A percentile compares a stretch with the other conserved stretches of the same genome.
These are phyloP conservation scores for Amaurobius ferox DNA, from an alignment of 2,888 invertebrate species.

Conservation along the genomic window DNA sequence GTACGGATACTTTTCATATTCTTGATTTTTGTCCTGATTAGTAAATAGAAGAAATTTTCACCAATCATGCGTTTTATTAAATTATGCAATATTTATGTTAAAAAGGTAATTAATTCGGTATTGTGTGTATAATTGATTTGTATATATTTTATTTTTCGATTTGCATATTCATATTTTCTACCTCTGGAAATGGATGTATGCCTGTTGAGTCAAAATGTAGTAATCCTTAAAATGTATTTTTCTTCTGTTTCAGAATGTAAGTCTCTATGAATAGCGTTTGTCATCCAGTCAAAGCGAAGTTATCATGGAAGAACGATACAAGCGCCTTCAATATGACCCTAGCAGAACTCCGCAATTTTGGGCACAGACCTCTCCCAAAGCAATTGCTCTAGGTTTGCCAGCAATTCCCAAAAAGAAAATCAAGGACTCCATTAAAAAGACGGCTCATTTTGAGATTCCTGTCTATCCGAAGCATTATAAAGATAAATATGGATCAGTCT, in stretches of 20 bases:
- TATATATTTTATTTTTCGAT: too few species aligned
- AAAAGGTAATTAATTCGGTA: too few species aligned
- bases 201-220: too few species aligned
- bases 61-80: too few species aligned
- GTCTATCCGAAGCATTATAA: slow-evolving; percentile 55
- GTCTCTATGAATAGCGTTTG: slow-evolving; percentile 61
- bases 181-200: too few species aligned
- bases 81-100: too few species aligned
- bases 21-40: too few species aligned
- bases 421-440: slow-evolving; percentile 54
- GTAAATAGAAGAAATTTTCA: too few species aligned
- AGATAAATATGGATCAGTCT: slow-evolving; percentile 70
- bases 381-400: slow-evolving; percentile 72
- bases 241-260: slow-evolving; percentile 59
- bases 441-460: slow-evolving; percentile 50
- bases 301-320: slow-evolving; percentile 66
- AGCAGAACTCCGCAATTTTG: slow-evolving; percentile 28
- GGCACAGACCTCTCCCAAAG: slow-evolving; percentile 49
- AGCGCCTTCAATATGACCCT: slow-evolving; percentile 64
- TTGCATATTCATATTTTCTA: neutral
- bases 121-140: too few species aligned
- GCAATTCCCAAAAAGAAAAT: slow-evolving; percentile 70
- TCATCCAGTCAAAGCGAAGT: slow-evolving; percentile 70
- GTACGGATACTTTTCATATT: too few species aligned
- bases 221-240: neutral